phyloP scores from a whole-genome alignment of 2,888 invertebrate genomes.

The Nomada fabriciana region DNA sequence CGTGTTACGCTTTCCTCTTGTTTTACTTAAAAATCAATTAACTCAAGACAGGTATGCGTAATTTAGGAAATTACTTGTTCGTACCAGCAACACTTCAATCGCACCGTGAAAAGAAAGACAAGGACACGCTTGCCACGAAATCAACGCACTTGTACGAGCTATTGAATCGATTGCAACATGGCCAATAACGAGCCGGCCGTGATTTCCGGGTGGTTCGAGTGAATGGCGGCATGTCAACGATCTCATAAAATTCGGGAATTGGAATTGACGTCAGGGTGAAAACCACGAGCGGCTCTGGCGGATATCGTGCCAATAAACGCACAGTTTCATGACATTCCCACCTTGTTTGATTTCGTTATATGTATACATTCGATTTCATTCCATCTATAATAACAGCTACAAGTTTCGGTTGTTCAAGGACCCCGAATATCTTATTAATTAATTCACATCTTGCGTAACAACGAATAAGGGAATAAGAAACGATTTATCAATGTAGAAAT shows the following conservation, averaged over 20 bases:
- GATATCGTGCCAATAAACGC: conserved; percentile 58
- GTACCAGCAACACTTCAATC: conserved; percentile 5
- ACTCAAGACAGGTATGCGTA: not conserved
- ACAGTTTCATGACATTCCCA: conserved; percentile 39
- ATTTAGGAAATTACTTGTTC: conserved; percentile 8
- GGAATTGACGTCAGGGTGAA: conserved; percentile 54
- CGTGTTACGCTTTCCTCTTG: not conserved
- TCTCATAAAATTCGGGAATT: conserved; percentile 66
- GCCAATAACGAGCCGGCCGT: conserved; percentile 46
- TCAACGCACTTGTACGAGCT: not conserved
- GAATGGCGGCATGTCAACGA: conserved; percentile 41
- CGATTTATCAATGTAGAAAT: too few species aligned
- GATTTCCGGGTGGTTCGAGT: conserved; percentile 35
- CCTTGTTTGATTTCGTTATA: conserved; percentile 1
- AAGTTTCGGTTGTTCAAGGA: not conserved
- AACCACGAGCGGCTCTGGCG: conserved; percentile 31
- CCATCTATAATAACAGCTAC: not conserved
- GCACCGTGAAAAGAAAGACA: not conserved
- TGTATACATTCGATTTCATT: not conserved
- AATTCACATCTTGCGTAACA: not conserved
- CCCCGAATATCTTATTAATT: not conserved
- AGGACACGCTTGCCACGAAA: conserved; percentile 6
- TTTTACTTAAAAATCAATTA: not conserved
- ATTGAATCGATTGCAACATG: conserved; percentile 29
- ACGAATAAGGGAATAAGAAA: too few species aligned